phyloP scores from a whole-genome alignment of 2,888 invertebrate genomes.

The Tachina lurida region DNA sequence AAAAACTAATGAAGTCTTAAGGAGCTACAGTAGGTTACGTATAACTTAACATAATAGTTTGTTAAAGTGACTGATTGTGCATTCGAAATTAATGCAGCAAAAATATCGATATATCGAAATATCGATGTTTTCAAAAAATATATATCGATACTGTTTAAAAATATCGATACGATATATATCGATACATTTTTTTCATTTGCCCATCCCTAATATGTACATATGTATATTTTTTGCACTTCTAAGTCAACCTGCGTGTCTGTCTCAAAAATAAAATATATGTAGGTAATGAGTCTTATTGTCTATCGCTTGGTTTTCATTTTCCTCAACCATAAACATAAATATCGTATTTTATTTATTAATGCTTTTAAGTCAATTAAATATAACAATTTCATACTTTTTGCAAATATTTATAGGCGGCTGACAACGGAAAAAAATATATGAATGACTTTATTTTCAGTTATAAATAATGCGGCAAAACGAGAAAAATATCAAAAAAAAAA shows the following conservation, averaged over 20 bases:
- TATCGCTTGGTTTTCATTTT: slow-evolving; percentile 44
- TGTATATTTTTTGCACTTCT: neutral
- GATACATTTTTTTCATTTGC: no score
- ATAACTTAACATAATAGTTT: no score
- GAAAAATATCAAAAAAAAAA: neutral
- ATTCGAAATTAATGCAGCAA: no score
- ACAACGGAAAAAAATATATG: neutral
- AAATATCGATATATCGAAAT: no score
- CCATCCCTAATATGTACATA: neutral
- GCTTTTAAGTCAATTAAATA: slow-evolving; percentile 56
- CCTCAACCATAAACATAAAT: slow-evolving; percentile 41
- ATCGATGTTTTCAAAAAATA: no score
- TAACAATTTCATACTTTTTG: slow-evolving; percentile 27
- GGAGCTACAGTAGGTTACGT: no score
- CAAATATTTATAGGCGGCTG: neutral
- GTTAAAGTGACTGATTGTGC: no score
- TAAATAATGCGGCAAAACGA: neutral
- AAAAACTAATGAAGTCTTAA: no score
- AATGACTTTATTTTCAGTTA: neutral
- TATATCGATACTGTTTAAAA: no score
- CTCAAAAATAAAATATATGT: neutral
- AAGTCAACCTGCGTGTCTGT: slow-evolving; percentile 9
- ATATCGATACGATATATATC: no score
- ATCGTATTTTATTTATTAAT: slow-evolving; percentile 40
- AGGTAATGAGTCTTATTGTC: neutral